These are phyloP conservation scores for Prionailurus viverrinus DNA, from an alignment of 2,113 vertebrate species.

Conservation along the genomic window DNA sequence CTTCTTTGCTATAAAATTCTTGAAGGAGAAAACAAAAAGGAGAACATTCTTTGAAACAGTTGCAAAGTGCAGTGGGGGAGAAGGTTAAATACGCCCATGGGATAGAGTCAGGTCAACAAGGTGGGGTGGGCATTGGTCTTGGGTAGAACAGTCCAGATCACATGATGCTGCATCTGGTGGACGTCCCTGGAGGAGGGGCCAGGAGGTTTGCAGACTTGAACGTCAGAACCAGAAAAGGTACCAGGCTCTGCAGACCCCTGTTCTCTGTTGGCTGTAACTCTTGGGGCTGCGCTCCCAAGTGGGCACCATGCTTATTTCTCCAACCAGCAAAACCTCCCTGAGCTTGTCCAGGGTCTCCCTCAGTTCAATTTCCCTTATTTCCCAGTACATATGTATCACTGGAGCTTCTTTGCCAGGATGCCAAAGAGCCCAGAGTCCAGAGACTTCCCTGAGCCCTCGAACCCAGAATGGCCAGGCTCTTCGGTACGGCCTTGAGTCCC, in stretches of 20 bases:
- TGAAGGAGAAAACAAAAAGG: conserved; percentile 52
- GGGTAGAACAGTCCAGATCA: background rate
- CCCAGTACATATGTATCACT: background rate
- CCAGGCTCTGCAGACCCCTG: background rate
- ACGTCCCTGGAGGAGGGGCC: background rate
- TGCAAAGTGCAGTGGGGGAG: background rate
- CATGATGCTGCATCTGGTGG: background rate
- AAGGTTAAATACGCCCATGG: background rate
- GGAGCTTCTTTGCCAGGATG: background rate
- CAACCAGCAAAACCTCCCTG: background rate
- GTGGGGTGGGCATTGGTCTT: background rate
- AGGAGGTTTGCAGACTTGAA: background rate
- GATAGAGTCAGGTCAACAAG: background rate
- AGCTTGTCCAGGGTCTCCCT: background rate
- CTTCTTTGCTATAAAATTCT: conserved; percentile 25
- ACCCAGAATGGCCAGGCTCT: background rate
- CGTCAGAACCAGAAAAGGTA: background rate
- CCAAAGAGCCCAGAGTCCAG: background rate
- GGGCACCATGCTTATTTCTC: background rate
- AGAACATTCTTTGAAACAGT: conserved; percentile 57
- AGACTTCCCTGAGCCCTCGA: background rate
- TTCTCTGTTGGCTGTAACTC: background rate
- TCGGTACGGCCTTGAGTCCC: background rate
- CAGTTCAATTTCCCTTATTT: background rate
- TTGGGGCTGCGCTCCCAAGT: background rate